phyloP scores from a whole-genome alignment of 1,140 invertebrate species.

The Coenobita brevimanus region DNA sequence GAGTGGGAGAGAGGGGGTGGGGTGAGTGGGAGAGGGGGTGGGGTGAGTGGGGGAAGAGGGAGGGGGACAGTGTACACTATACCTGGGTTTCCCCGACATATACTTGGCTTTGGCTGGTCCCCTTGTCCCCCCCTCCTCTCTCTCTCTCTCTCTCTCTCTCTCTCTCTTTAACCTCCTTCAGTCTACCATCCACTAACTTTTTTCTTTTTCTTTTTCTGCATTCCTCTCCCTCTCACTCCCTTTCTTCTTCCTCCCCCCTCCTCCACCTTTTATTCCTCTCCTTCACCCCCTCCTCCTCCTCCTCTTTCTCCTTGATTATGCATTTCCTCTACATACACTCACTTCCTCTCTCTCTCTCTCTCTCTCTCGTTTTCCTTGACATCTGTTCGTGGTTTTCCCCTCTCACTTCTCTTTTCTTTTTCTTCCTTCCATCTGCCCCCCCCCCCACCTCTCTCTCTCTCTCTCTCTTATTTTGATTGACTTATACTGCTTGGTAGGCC shows the following conservation, averaged over 20 bases:
- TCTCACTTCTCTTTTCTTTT: too few relatives aligned
- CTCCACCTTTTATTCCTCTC: neutral
- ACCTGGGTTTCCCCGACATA: too few relatives aligned
- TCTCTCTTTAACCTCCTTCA: slow-evolving; percentile 28
- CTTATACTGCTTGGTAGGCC: too few relatives aligned
- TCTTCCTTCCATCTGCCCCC: neutral
- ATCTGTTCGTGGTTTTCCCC: neutral
- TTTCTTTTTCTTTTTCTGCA: too few relatives aligned
- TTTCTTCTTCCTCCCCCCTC: neutral
- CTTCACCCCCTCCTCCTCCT: neutral
- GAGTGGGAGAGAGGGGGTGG: too few relatives aligned
- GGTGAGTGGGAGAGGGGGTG: too few relatives aligned
- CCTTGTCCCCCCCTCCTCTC: neutral
- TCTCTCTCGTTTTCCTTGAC: neutral
- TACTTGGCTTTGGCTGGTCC: neutral
- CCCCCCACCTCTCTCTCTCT: neutral
- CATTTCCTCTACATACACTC: neutral
- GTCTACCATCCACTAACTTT: too few relatives aligned
- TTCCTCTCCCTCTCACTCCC: slow-evolving; percentile 27
- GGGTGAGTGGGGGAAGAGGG: too few relatives aligned
- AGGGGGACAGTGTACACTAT: too few relatives aligned
- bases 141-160: slow-evolving; percentile 40
- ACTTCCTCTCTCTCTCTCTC: neutral
- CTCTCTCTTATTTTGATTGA: too few relatives aligned
- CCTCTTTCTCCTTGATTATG: neutral